Percentiles rank a stretch among this genome's conserved stretches.
Conservation (phyloP, 2,113 vertebrate species). For the Tilapia sparmanii region DNA sequence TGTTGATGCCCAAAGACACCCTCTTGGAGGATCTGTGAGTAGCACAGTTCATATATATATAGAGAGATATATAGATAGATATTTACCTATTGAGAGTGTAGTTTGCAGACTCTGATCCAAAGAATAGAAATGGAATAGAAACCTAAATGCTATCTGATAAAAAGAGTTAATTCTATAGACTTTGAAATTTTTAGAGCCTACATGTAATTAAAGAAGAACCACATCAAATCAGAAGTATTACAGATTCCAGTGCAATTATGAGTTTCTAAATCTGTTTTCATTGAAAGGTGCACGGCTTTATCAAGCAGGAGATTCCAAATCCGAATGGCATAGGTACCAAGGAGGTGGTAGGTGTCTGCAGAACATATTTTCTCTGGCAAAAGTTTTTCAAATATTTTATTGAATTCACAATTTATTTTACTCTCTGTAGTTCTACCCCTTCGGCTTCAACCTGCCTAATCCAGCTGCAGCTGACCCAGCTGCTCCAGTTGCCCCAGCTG, state of each 20-base stretch:
- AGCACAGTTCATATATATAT: not conserved
- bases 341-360: conserved; percentile 40
- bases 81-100: not conserved
- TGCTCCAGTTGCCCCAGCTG: not conserved
- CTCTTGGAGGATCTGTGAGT: conserved; percentile 40
- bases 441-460: conserved; percentile 1
- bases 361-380: not conserved
- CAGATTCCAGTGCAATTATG: not conserved
- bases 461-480: not conserved
- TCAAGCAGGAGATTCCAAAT: conserved; percentile 50
- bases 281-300: conserved; percentile 44
- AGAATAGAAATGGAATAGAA: not conserved
- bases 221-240: not conserved
- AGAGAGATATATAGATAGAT: not conserved
- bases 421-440: conserved; percentile 28
- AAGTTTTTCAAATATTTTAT: not conserved
- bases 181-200: not conserved
- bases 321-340: conserved; percentile 7
- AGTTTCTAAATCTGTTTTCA: not conserved
- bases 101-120: not conserved
- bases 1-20: not conserved
- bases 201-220: not conserved
- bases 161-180: not conserved
- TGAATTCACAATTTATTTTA: not conserved
- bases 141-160: not conserved